Evolutionary conservation across 2,888 invertebrate species (phyloP), one percentile per base, ranked within the genome.

Genomic region (Agrotis ipsilon): DNA sequence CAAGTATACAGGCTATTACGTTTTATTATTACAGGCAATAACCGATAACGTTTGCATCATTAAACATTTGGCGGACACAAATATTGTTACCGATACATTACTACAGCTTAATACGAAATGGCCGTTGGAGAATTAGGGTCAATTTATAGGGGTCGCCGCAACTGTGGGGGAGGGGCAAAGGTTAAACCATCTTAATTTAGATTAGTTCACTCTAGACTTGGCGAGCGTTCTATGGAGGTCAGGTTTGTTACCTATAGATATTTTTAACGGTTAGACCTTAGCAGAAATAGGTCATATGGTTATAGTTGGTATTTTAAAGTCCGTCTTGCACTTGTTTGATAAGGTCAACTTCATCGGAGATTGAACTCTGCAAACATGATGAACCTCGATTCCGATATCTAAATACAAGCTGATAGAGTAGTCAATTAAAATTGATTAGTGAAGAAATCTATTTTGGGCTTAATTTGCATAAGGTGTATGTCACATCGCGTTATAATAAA

Each of bases 131-230:
- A 88, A 92, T 91, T 91, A 89, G 85, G 91, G 89, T 87, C 89
- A 92, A 92, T 92, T 92, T 91, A 92, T 90, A 81, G 83, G 73
- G 89, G 87, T 86, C 90, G 86, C 88, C 86, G 89, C 89, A 86
- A 88, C 86, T 72, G 66, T 67, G 81, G 86, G 83, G 79, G 82
- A 82, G 87, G 84, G 85, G 85, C 87, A 91, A 87, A 92, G 92
- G 92, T 92, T 89, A 89, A 89, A 86, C 85, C 81, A 82, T 83
- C 83, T 87, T 88, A 87, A 87, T 87, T 88, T 82, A 86, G 82
- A 76, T 83, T 76, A 75, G 80, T 81, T 83, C 72, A 66, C 66
- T 70, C 45, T 51, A 70, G 75, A 61, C 49, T 39, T 59, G 62
- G 74, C 60, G 48, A 70, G 63, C 19, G 55, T 32, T 49, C 43